Percentiles rank a stretch among this genome's conserved stretches.
Conservation (phyloP, 23 tunicate genomes). For the Trididemnum nubilum region DNA sequence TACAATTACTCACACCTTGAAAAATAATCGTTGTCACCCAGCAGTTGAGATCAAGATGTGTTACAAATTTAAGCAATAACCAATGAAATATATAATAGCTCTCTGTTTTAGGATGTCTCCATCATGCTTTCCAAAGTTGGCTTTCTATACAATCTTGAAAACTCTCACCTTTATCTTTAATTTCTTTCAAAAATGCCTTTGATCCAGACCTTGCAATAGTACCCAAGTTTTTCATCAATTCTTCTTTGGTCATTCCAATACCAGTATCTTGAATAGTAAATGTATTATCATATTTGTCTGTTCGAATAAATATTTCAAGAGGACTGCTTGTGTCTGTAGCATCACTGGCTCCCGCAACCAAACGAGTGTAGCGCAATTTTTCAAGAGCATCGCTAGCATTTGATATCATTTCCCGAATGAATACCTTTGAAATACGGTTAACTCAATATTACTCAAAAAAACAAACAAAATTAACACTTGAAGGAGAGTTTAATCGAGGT, state of each 20-base stretch:
- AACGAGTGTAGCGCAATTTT: constrained; percentile 61
- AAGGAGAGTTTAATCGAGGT: neutral
- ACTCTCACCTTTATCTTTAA: constrained; percentile 57
- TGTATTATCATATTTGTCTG: constrained; percentile 84
- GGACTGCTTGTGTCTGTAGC: constrained; percentile 23
- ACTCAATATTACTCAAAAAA: too few relatives aligned
- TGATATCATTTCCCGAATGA: constrained; percentile 87
- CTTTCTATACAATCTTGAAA: too few relatives aligned
- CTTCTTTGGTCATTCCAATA: constrained; percentile 89
- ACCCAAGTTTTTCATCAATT: constrained; percentile 68
- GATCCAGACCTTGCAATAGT: constrained; percentile 92
- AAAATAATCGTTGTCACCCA: neutral
- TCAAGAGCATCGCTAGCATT: constrained; percentile 95
- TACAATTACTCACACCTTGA: neutral
- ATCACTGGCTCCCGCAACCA: constrained; percentile 33
- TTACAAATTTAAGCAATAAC: too few relatives aligned
- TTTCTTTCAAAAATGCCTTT: constrained; percentile 64
- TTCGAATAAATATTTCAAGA: constrained; percentile 65
- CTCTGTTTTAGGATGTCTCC: too few relatives aligned
- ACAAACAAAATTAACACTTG: too few relatives aligned
- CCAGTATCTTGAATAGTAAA: constrained; percentile 96
- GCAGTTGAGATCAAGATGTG: too few relatives aligned
- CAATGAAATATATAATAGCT: too few relatives aligned
- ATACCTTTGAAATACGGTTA: constrained; percentile 58
- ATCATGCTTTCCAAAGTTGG: too few relatives aligned